These are phyloP conservation scores for Limnephilus auricula DNA, from an alignment of 2,888 invertebrate species.

Conservation along the genomic window DNA sequence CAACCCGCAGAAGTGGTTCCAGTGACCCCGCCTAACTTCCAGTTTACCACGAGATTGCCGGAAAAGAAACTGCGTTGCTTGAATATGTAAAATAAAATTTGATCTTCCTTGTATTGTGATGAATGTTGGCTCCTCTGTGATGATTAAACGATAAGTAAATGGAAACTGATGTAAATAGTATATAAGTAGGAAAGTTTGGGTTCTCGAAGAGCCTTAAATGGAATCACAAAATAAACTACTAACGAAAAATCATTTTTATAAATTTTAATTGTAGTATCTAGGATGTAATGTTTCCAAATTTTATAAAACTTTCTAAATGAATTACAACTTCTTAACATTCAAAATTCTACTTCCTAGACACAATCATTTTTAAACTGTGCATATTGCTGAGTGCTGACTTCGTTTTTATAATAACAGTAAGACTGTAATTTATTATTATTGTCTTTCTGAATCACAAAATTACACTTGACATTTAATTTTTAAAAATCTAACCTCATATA, in stretches of 20 bases:
- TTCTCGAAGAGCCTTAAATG: neutral
- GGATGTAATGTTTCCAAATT: neutral
- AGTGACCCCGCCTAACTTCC: constrained; percentile 75
- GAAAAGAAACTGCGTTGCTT: constrained; percentile 87
- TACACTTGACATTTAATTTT: neutral
- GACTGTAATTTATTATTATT: neutral
- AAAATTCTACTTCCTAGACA: neutral
- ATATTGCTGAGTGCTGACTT: neutral
- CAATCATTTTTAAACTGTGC: neutral
- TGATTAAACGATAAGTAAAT: constrained; percentile 32
- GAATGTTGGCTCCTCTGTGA: constrained; percentile 53
- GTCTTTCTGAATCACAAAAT: neutral
- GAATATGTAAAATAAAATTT: constrained; percentile 79
- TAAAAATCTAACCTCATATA: neutral
- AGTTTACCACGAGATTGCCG: constrained; percentile 84
- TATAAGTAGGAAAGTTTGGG: neutral
- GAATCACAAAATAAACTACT: neutral
- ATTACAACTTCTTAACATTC: neutral
- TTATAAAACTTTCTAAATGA: neutral
- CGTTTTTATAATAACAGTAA: neutral
- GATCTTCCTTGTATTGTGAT: constrained; percentile 65
- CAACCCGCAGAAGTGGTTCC: constrained; percentile 72
- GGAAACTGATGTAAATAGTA: constrained; percentile 30
- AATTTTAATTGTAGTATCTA: neutral
- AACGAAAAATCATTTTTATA: neutral